Evolutionary conservation across 2,113 vertebrate genomes (phyloP), one percentile per base, ranked within the genome.

Genomic region (Tympanuchus pallidicinctus): DNA sequence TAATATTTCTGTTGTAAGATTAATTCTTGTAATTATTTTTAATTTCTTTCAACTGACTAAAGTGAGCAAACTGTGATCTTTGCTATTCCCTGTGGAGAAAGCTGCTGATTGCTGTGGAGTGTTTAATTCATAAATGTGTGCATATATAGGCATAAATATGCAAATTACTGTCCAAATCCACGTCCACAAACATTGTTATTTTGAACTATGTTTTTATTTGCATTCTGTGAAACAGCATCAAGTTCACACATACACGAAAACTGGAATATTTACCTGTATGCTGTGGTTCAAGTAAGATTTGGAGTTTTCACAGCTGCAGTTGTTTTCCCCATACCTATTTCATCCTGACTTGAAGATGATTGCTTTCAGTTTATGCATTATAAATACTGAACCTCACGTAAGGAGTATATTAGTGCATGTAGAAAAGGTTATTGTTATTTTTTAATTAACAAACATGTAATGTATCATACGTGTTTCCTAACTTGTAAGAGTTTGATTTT

Each of bases 41-140:
- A 63, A 52, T 93, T 93, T 93, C 21, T 92, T 96, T 92, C 83
- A 67, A 66, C n/a, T 7, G 19, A 59, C 65, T 88, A 42, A 72
- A 92, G 56, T 36, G 36, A 92, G 65, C 19, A 92, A 78, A 71
- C 40, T 48, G 50, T 74, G 17, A 38, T 59, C 25, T 24, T 57
- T 9, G 1, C 3, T 81, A 2, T 72, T 93, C 67, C n/a, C 21
- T 71, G 45, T 70, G 24, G 52, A 50, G 8, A 22, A 78, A 82
- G 11, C 13, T 38, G 43, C 17, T 79, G 45, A 17, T 28, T 82
- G 11, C 77, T 82, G 34, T 11, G 28, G 22, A 15, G 15, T 22
- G 10, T 25, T 60, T 80, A 54, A 18, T 30, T 36, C 10, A 14
- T 21, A 13, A 42, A 60, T 22, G 7, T 66, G n/a, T 36, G 1